These are phyloP conservation scores for Melieria omissa DNA, from an alignment of 2,888 invertebrate species.

Conservation along the genomic window DNA sequence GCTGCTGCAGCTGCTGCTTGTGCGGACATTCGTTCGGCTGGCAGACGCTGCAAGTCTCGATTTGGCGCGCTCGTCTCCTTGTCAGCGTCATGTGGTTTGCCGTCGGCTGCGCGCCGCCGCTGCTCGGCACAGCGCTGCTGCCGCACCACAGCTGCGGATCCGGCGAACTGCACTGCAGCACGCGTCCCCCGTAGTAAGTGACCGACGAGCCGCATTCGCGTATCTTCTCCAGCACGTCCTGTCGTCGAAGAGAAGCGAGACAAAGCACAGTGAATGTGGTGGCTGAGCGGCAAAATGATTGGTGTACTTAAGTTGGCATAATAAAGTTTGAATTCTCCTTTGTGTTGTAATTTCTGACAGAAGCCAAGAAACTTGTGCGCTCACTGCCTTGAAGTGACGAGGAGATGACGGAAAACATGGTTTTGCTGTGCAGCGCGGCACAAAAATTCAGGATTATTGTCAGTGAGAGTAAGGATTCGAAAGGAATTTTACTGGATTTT, in stretches of 20 bases:
- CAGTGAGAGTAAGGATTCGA: no score
- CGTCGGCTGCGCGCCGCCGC: constrained; percentile 48
- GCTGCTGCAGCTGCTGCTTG: constrained; percentile 30
- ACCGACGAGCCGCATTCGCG: constrained; percentile 89
- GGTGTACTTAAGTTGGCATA: no score
- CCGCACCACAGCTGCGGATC: constrained; percentile 56
- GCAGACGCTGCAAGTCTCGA: constrained; percentile 65
- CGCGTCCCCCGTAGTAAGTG: constrained; percentile 88
- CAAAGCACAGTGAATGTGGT: no score
- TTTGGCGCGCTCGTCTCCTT: constrained; percentile 56
- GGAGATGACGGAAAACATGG: no score
- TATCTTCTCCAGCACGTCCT: constrained; percentile 85
- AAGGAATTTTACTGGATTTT: no score
- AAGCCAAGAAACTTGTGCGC: no score
- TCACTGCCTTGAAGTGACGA: no score
- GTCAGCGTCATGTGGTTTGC: constrained; percentile 56
- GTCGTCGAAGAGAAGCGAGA: constrained; percentile 63
- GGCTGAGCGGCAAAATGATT: no score
- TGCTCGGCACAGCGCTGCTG: constrained; percentile 6
- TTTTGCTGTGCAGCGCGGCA: no score
- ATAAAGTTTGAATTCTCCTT: no score
- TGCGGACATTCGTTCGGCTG: constrained; percentile 55
- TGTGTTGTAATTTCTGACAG: no score
- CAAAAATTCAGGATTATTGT: no score
- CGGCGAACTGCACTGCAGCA: constrained; percentile 72